These are phyloP conservation scores for Morpho helenor DNA, from an alignment of 2,888 invertebrate species.

Conservation along the genomic window DNA sequence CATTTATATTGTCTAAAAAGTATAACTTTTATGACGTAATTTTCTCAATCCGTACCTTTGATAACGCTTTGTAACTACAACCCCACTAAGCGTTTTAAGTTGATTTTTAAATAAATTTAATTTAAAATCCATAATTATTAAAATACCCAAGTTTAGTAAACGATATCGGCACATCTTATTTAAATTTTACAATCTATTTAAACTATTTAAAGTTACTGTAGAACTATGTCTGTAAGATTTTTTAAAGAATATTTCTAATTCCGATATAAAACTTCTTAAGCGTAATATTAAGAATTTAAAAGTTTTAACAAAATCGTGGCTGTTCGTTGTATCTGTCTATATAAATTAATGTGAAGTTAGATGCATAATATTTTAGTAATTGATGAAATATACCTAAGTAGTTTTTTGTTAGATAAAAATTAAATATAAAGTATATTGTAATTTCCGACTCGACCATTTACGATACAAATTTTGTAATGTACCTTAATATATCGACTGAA, in stretches of 20 bases:
- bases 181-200: not conserved
- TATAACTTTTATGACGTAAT: too few relatives aligned
- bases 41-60: too few relatives aligned
- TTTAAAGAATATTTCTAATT: slow-evolving; percentile 5
- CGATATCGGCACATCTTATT: slow-evolving; percentile 3
- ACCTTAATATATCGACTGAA: slow-evolving; percentile 33
- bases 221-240: slow-evolving; percentile 6
- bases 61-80: too few relatives aligned
- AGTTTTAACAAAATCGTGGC: slow-evolving; percentile 8
- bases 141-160: not conserved
- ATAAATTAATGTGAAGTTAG: slow-evolving; percentile 3
- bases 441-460: slow-evolving; percentile 11
- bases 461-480: slow-evolving; percentile 17
- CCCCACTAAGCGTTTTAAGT: too few relatives aligned
- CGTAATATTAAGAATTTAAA: slow-evolving; percentile 2
- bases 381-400: slow-evolving; percentile 2
- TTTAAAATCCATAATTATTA: too few relatives aligned
- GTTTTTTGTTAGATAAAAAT: slow-evolving; percentile 6
- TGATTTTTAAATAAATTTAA: too few relatives aligned
- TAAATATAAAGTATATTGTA: slow-evolving; percentile 4
- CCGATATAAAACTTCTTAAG: slow-evolving; percentile 2
- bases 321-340: slow-evolving; percentile 9
- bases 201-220: not conserved
- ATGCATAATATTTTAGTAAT: slow-evolving; percentile 8
- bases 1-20: too few relatives aligned